Conservation (phyloP, 2,797 vertebrate species). For the Morelia viridis region DNA sequence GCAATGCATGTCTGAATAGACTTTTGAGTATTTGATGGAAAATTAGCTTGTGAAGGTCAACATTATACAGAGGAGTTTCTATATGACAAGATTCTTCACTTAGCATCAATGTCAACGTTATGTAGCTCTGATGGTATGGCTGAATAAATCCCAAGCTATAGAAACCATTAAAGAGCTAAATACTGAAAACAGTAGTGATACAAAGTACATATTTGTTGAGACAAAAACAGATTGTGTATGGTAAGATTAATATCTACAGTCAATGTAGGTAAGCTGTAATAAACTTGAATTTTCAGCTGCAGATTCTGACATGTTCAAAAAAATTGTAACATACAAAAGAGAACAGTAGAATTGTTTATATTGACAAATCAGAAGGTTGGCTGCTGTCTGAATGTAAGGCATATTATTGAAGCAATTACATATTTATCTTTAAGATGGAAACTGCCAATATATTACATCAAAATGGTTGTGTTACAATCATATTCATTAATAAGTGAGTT, state of each 20-base stretch:
- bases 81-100: conserved; percentile 36
- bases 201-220: conserved; percentile 4
- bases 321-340: conserved; percentile 49
- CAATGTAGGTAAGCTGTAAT: conserved; percentile 40
- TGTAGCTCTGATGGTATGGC: conserved; percentile 47
- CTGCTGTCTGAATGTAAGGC: conserved; percentile 45
- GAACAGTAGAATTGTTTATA: conserved; percentile 41
- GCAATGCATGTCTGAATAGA: conserved; percentile 26
- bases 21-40: conserved; percentile 49
- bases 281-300: conserved; percentile 50
- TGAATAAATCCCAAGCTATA: conserved; percentile 25
- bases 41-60: conserved; percentile 36
- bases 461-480: conserved; percentile 58
- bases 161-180: conserved; percentile 53
- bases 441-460: conserved; percentile 50
- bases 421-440: conserved; percentile 60
- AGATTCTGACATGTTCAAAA: conserved; percentile 45
- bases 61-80: conserved; percentile 18
- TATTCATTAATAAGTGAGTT: conserved; percentile 56
- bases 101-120: conserved; percentile 34
- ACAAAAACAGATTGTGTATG: conserved; percentile 18
- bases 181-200: conserved; percentile 48
- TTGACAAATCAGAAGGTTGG: conserved; percentile 48
- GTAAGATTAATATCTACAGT: conserved; percentile 49
- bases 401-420: conserved; percentile 51